A percentile compares a stretch with the other conserved stretches of the same genome.
Evolutionary conservation across 2,797 vertebrate genomes (phyloP).

Genomic region (Enteromius viviparus): DNA sequence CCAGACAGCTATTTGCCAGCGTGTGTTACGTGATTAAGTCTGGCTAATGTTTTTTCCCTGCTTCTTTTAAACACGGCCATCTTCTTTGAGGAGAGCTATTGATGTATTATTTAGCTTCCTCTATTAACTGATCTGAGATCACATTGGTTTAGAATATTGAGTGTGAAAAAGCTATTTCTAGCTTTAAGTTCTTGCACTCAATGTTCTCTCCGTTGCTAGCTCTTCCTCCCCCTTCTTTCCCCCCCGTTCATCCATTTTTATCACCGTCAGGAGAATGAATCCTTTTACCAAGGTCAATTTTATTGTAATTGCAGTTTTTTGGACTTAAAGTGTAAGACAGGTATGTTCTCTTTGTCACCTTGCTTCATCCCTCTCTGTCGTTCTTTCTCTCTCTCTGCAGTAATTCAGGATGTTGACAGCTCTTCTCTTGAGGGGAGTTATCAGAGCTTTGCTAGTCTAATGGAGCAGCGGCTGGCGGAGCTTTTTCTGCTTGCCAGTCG

Average conservation of each 20-base stretch:
- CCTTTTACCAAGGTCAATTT: conserved; percentile 48
- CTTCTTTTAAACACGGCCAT: conserved; percentile 1
- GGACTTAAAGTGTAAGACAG: conserved; percentile 48
- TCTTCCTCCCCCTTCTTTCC: neutral
- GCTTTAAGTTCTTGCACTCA: conserved; percentile 23
- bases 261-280: conserved; percentile 28
- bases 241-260: conserved; percentile 7
- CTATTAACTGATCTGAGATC: conserved; percentile 67
- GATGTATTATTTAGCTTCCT: conserved; percentile 75
- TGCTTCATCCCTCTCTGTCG: conserved; percentile 34
- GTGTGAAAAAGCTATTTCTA: conserved; percentile 62
- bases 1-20: conserved; percentile 32
- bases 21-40: conserved; percentile 27
- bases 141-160: conserved; percentile 65
- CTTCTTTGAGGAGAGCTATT: conserved; percentile 57
- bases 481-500: conserved; percentile 92
- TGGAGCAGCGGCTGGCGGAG: conserved; percentile 95
- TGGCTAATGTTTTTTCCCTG: neutral
- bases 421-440: conserved; percentile 90
- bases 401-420: conserved; percentile 93
- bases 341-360: conserved; percentile 46
- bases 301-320: conserved; percentile 58
- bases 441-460: conserved; percentile 93
- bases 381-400: conserved; percentile 68
- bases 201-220: conserved; percentile 25